Evolutionary conservation across 2,797 vertebrate species (phyloP).

Genomic region (Neosalanx taihuensis): DNA sequence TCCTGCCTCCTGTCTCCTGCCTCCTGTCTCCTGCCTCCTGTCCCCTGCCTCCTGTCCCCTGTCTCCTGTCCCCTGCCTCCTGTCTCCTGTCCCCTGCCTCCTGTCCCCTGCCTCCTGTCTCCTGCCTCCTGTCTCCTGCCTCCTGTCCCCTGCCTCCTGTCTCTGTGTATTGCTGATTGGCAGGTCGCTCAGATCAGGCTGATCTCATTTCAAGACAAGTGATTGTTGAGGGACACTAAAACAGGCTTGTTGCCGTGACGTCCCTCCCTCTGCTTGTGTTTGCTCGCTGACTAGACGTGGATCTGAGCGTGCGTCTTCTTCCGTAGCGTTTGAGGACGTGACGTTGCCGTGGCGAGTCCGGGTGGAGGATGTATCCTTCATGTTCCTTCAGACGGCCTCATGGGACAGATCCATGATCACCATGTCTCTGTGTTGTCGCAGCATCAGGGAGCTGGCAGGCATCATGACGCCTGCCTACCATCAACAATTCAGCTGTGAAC

Average conservation of each 20-base stretch:
- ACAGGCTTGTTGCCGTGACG: slow-evolving; percentile 20
- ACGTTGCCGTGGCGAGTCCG: neutral
- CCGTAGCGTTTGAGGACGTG: slow-evolving; percentile 8
- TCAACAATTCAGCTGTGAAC: slow-evolving; percentile 35
- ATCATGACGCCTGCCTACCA: slow-evolving; percentile 41
- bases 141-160: slow-evolving; percentile 24
- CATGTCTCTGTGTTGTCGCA: slow-evolving; percentile 35
- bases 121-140: too few relatives aligned
- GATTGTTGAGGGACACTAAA: slow-evolving; percentile 11
- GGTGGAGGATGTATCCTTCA: slow-evolving; percentile 27
- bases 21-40: too few relatives aligned
- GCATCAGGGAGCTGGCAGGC: slow-evolving; percentile 23
- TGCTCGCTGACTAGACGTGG: slow-evolving; percentile 10
- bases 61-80: too few relatives aligned
- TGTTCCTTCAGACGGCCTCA: neutral
- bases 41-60: too few relatives aligned
- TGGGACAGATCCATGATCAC: neutral
- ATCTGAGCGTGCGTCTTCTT: slow-evolving; percentile 30
- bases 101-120: too few relatives aligned
- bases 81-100: too few relatives aligned
- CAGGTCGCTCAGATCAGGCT: slow-evolving; percentile 25
- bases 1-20: too few relatives aligned
- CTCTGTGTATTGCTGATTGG: slow-evolving; percentile 29
- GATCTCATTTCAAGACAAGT: slow-evolving; percentile 15
- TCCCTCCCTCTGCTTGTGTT: slow-evolving; percentile 23